Evolutionary conservation across 30 jellyfish, hydroid and myxozoan species (phyloP), one percentile per base, ranked within the genome.

Genomic region (Aurelia aurita): DNA sequence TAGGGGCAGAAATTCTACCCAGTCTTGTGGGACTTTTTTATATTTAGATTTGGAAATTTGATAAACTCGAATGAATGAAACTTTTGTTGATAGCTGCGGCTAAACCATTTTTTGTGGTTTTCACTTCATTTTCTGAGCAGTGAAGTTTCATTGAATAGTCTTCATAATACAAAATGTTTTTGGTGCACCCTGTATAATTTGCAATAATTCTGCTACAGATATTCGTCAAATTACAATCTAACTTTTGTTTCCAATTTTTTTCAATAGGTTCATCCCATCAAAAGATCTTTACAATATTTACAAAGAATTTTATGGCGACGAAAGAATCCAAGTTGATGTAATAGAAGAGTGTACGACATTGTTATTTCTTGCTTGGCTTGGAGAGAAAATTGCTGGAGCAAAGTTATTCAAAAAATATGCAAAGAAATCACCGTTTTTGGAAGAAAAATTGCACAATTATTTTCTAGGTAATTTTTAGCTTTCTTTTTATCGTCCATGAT

Each of bases 301-400:
- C 80, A 71, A 80, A 57, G 93, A 85, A 32, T 78, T 60, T 51
- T 91, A 91, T 59, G 97, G 97, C 19, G 72, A 78, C 34, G 85
- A 76, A 46, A 78, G 61, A 51, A 74, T 91, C 77, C 73, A 88
- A 10, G 35, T 78, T 27, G 79, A 47, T 8, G 89, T 91, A 10
- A 91, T 91, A 43, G 90, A 85, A 45, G 72, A 67, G 66, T 91
- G 97, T 51, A 19, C 89, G 31, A 59, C 82, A n/a, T 60, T 91
- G 49, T 68, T 91, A 20, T 91, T 73, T 47, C 80, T 91, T 29
- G 97, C 89, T 20, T 91, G 93, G 89, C 29, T 91, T 29, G 97
- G 92, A 10, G 97, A 91, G 47, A 84, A 68, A 65, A 66, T 83
- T 35, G 97, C 91, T 19, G 97, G 97, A 16, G 93, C 93, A 8